phyloP scores from a whole-genome alignment of 1,140 invertebrate genomes.

The Camponotus vicinus region DNA sequence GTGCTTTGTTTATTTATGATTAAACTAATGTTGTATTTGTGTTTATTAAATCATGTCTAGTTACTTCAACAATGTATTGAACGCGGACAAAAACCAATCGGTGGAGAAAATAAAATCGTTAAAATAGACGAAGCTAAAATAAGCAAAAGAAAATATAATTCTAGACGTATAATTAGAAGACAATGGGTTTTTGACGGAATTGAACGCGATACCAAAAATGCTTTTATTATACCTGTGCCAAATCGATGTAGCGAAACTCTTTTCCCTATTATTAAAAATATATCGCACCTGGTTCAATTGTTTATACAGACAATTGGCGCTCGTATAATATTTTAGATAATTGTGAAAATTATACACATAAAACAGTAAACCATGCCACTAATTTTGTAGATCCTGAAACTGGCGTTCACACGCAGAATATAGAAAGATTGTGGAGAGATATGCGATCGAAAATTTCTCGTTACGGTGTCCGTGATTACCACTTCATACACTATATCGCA shows the following conservation, averaged over 20 bases:
- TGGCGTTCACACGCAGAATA: background rate
- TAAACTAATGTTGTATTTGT: background rate
- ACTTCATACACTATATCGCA: background rate
- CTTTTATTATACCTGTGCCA: background rate
- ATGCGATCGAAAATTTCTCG: conserved; percentile 2
- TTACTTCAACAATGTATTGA: background rate
- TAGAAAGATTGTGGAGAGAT: conserved; percentile 25
- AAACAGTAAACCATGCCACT: background rate
- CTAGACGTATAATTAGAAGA: background rate
- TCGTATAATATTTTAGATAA: background rate
- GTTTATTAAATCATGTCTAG: background rate
- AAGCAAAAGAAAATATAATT: background rate
- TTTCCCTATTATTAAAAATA: background rate
- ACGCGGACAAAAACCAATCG: background rate
- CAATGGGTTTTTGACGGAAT: background rate
- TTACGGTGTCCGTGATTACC: background rate
- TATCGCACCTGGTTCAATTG: background rate
- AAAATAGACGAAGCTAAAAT: background rate
- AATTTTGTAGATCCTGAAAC: background rate
- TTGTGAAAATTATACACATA: background rate
- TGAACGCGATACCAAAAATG: background rate
- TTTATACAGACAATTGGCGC: too few relatives aligned
- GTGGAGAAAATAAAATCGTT: background rate
- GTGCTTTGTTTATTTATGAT: background rate
- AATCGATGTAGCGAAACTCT: background rate